Evolutionary conservation across 2,113 vertebrate species (phyloP).

Genomic region (Cyprinus carpio): DNA sequence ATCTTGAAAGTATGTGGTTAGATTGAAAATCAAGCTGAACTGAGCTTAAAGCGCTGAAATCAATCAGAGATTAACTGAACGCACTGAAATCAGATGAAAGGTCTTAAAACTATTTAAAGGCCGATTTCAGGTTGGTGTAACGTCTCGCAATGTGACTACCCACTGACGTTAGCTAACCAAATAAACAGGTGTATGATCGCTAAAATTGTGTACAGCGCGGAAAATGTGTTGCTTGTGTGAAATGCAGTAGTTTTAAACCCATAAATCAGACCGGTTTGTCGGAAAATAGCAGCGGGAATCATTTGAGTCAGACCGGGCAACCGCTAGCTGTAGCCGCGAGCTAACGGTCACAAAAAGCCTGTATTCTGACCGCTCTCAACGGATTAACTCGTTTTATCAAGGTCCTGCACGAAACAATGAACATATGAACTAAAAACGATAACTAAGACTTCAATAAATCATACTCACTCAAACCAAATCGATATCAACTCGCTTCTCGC

Average conservation of each 20-base stretch:
- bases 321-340: constrained; percentile 19
- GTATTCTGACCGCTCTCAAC: background rate
- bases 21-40: background rate
- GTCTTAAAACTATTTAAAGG: background rate
- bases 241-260: background rate
- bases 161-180: background rate
- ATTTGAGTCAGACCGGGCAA: constrained; percentile 8
- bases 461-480: constrained; percentile 44
- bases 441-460: background rate
- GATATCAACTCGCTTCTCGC: constrained; percentile 30
- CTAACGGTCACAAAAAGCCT: constrained; percentile 26
- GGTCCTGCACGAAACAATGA: background rate
- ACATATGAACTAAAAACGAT: background rate
- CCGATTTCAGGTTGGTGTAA: background rate
- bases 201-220: background rate
- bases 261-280: background rate
- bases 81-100: background rate
- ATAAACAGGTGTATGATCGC: background rate
- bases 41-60: background rate
- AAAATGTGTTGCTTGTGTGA: background rate
- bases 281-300: constrained; percentile 32
- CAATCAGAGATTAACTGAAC: background rate
- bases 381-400: background rate
- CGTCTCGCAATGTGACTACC: background rate
- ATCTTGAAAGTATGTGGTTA: too few relatives aligned